Base-by-base conservation (phyloP, 1,140 invertebrate genomes). In the Oncopodura yosiiana region DNA sequence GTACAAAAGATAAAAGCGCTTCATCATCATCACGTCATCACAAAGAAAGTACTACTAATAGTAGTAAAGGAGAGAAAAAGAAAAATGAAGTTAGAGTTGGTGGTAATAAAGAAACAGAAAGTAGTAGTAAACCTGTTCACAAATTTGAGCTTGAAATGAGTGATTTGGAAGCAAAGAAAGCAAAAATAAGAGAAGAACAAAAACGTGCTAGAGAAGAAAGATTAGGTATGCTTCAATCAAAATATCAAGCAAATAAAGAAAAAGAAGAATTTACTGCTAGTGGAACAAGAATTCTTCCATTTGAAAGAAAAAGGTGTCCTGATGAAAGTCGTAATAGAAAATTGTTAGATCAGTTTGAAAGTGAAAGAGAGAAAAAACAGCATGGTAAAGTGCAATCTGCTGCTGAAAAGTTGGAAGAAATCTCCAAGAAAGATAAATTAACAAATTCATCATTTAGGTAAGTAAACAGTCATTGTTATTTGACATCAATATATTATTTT, bases 201-300 rank as follows among this genome's bases (percentile, higher is more conserved):
- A 5, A 44, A 24, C 9, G 24, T n/a, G n/a, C n/a, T n/a, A n/a
- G n/a, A n/a, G 11, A 5, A 8, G 6, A 11, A 44, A 44, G 16
- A 24, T 44, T 16, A 4, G 42, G 26, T 8, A 23, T 11, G 42
- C 26, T 44, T 24, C 42, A 41, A 41, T 8, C 9, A 11, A 9
- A 8, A 9, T 24, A 8, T 14, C 29, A n/a, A 29, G 9, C 27
- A 32, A 32, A 48, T 26, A 5, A 11, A 48, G 6, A 44, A 44
- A 43, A 52, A 32, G 24, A 32, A 3, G 45, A 53, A 27, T 58
- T 36, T 44, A 49, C 26, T 43, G 50, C 51, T 12, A 32, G 44
- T 16, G 56, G 56, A 12, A 32, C 38, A 24, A 32, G 56, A 5
- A 53, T 58, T 11, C 37, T 58, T 14, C 50, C 50, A 0, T 59